Evolutionary conservation across 2,888 invertebrate genomes (phyloP).

Genomic region (Diaprepes abbreviatus): DNA sequence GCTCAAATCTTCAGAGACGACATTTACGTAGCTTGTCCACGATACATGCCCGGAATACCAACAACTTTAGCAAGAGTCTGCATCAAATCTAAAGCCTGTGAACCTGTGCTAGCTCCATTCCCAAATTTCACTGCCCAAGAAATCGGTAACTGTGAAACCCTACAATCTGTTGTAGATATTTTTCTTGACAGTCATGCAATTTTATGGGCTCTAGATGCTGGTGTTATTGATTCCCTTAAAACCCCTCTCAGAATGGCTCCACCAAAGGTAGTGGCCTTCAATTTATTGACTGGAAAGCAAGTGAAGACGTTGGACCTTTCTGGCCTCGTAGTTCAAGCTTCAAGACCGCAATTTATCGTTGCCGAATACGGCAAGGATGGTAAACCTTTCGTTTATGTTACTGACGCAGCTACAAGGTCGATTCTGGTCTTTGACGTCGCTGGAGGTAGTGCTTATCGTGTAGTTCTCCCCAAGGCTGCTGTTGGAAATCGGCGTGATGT

Average conservation of each 20-base stretch:
- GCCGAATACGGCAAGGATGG: conserved; percentile 73
- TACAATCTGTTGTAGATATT: conserved; percentile 79
- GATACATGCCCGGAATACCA: conserved; percentile 74
- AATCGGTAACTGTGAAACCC: conserved; percentile 77
- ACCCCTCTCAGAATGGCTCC: conserved; percentile 72
- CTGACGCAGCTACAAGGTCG: conserved; percentile 69
- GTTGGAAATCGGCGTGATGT: conserved; percentile 68
- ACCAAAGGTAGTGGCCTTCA: conserved; percentile 75
- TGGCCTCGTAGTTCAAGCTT: conserved; percentile 68
- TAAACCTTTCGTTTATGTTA: conserved; percentile 67
- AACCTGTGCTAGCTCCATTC: conserved; percentile 73
- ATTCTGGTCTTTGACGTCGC: conserved; percentile 71
- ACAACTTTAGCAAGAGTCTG: conserved; percentile 73
- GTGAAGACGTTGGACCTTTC: conserved; percentile 73
- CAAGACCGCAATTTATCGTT: conserved; percentile 73
- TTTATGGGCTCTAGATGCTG: conserved; percentile 75
- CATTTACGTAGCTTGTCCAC: conserved; percentile 73
- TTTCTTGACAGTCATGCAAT: conserved; percentile 73
- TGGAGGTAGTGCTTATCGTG: conserved; percentile 70
- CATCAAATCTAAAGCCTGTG: conserved; percentile 69
- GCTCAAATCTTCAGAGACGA: conserved; percentile 73
- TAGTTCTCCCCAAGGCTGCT: conserved; percentile 71
- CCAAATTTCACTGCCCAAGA: conserved; percentile 80
- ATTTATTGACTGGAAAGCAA: conserved; percentile 72
- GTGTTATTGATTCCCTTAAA: conserved; percentile 73